phyloP scores from a whole-genome alignment of 2,113 vertebrate genomes.

The Callithrix jacchus region DNA sequence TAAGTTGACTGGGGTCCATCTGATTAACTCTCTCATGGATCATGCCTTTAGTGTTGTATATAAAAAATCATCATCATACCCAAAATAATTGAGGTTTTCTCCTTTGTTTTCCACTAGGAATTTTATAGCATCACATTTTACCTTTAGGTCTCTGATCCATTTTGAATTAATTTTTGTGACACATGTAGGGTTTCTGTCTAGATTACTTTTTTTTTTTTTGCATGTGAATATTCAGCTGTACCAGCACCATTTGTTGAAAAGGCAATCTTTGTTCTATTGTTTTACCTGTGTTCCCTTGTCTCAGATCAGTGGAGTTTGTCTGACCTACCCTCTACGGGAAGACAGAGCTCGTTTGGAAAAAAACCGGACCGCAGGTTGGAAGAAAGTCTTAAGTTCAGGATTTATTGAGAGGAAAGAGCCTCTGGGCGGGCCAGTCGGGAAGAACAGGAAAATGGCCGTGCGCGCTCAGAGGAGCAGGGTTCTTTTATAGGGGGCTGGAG shows the following conservation, averaged over 20 bases:
- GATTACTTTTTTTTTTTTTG: not conserved
- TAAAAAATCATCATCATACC: not conserved
- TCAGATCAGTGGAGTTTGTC: not conserved
- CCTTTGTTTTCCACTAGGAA: not conserved
- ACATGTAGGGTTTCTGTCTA: not conserved
- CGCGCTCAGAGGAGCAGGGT: no score
- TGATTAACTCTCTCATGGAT: not conserved
- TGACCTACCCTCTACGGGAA: no score
- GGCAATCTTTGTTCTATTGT: not conserved
- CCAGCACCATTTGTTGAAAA: not conserved
- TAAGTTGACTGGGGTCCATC: not conserved
- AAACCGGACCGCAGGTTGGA: no score
- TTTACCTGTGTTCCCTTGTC: not conserved
- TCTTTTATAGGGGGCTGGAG: no score
- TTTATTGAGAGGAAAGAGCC: no score
- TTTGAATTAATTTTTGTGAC: slow-evolving; percentile 22
- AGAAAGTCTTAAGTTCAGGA: no score
- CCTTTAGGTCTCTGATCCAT: not conserved
- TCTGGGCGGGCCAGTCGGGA: no score
- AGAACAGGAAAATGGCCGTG: no score
- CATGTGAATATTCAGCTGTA: not conserved
- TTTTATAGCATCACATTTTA: not conserved
- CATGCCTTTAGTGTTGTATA: not conserved
- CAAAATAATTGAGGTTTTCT: not conserved
- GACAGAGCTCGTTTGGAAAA: no score